Evolutionary conservation across 2,797 vertebrate genomes (phyloP).

Genomic region (Sebastes oblongus): DNA sequence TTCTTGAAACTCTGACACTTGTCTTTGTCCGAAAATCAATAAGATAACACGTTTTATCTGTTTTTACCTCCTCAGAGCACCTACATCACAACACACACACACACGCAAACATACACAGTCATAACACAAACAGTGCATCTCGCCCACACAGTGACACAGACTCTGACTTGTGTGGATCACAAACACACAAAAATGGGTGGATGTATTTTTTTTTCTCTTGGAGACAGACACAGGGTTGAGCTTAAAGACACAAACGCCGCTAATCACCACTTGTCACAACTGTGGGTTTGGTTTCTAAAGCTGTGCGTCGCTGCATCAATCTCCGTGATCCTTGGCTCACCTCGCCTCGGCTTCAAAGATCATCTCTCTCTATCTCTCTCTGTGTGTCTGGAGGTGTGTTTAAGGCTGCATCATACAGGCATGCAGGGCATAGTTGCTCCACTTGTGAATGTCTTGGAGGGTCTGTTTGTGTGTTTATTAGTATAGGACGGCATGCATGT

Average conservation of each 20-base stretch:
- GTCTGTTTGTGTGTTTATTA: neutral
- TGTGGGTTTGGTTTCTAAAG: constrained; percentile 57
- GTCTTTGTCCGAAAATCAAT: no score
- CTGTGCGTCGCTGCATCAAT: constrained; percentile 38
- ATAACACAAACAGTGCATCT: neutral
- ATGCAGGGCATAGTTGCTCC: constrained; percentile 24
- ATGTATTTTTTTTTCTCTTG: neutral
- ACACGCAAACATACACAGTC: neutral
- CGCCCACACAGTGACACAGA: neutral
- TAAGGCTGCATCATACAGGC: constrained; percentile 21
- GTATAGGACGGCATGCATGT: neutral
- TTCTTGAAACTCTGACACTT: no score
- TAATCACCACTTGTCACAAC: constrained; percentile 69
- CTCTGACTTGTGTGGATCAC: neutral
- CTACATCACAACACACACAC: neutral
- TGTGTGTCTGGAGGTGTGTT: constrained; percentile 14
- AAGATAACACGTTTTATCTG: no score
- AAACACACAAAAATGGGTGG: constrained; percentile 8
- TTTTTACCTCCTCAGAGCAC: neutral
- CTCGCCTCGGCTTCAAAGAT: constrained; percentile 48
- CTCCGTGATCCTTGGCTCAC: constrained; percentile 49
- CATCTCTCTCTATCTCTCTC: neutral
- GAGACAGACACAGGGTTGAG: constrained; percentile 50
- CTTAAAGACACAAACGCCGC: constrained; percentile 39
- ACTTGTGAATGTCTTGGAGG: neutral